Conservation (phyloP, 2,113 vertebrate species). For the Smithornis capensis region DNA sequence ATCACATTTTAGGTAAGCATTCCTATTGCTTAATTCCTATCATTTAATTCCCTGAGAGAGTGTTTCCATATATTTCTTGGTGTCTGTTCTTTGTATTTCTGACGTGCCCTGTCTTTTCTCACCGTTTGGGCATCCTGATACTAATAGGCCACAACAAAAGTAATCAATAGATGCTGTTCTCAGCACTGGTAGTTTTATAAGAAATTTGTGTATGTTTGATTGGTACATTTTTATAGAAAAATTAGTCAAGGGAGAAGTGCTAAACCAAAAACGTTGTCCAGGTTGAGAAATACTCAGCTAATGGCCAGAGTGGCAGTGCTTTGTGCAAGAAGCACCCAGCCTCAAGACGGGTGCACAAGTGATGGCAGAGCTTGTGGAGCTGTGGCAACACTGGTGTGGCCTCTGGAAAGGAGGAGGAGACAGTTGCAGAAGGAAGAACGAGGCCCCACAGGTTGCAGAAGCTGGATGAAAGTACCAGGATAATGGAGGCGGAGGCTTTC, state of each 20-base stretch:
- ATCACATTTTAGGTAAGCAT: neutral
- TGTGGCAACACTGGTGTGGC: rapidly evolving
- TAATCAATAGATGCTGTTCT: neutral
- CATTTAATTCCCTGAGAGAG: neutral
- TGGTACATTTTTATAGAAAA: neutral
- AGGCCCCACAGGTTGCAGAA: rapidly evolving
- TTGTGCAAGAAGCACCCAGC: neutral
- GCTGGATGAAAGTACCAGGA: neutral
- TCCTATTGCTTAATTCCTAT: neutral
- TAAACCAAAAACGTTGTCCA: neutral
- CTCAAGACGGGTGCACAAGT: neutral
- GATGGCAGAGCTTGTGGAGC: neutral
- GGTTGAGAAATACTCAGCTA: neutral
- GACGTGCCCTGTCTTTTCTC: neutral
- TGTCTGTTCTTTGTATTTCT: neutral
- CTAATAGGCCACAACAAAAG: neutral
- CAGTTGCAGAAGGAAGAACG: neutral
- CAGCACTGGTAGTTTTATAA: neutral
- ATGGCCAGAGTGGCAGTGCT: neutral
- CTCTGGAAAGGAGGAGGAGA: neutral
- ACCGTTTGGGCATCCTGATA: neutral
- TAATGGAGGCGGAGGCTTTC: neutral
- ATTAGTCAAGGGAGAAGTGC: neutral
- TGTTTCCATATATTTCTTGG: neutral
- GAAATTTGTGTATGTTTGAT: neutral